phyloP scores from a whole-genome alignment of 2,113 vertebrate genomes.

The Guaruba guarouba region DNA sequence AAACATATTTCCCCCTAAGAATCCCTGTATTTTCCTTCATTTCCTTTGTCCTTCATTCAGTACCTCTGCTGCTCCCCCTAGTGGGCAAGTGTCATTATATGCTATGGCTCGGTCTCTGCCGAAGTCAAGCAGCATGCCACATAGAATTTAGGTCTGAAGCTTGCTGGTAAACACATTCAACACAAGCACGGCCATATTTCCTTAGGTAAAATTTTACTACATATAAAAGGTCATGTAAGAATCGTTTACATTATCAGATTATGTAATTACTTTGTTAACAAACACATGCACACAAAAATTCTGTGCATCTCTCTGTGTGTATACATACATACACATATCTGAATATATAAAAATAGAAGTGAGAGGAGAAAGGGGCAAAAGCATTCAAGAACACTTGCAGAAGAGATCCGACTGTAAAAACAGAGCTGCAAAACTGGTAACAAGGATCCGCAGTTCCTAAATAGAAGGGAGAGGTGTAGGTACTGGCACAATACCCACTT shows the following conservation, averaged over 20 bases:
- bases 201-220: not conserved
- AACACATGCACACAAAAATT: not conserved
- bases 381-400: not conserved
- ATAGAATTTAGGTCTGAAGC: not conserved
- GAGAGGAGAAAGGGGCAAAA: not conserved
- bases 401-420: not conserved
- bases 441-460: not conserved
- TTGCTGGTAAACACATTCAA: not conserved
- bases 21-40: not conserved
- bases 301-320: rapidly evolving
- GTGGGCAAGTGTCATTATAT: not conserved
- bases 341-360: not conserved
- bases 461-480: not conserved
- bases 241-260: not conserved
- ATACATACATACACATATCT: not conserved
- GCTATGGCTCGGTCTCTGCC: not conserved
- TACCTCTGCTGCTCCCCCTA: not conserved
- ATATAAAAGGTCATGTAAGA: not conserved
- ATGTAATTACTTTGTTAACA: not conserved
- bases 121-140: not conserved
- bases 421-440: not conserved
- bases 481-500: not conserved
- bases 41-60: not conserved
- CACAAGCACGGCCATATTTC: not conserved
- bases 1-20: not conserved